Conservation (phyloP, 2,113 vertebrate genomes). For the Corapipo altera region DNA sequence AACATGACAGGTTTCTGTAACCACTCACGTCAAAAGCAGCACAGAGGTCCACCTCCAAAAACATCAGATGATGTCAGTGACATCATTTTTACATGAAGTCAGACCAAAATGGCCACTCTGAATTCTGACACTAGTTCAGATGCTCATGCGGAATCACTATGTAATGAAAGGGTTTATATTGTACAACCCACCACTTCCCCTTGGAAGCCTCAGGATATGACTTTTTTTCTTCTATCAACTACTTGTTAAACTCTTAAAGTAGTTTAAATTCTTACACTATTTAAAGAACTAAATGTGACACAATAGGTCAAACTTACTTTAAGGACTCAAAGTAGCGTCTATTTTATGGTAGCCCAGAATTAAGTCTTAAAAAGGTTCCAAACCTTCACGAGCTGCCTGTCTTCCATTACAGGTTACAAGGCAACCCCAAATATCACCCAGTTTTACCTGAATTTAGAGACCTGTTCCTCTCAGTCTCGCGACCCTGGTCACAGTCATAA, state of each 20-base stretch:
- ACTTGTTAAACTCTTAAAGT: not conserved
- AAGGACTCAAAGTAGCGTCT: not conserved
- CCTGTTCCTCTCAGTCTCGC: not conserved
- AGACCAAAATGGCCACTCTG: not conserved
- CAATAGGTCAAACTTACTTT: not conserved
- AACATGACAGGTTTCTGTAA: fast-evolving
- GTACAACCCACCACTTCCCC: not conserved
- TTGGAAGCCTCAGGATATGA: not conserved
- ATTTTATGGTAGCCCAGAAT: not conserved
- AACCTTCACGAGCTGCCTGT: not conserved
- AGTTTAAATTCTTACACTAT: not conserved
- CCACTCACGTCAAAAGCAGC: not conserved
- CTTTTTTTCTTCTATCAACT: not conserved
- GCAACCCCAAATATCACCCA: not conserved
- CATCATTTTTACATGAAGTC: not conserved
- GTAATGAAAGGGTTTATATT: not conserved
- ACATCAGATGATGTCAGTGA: not conserved
- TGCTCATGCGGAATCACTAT: not conserved
- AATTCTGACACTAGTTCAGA: not conserved
- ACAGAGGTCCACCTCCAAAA: not conserved
- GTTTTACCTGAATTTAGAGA: not conserved
- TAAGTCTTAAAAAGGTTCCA: not conserved
- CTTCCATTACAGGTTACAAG: not conserved
- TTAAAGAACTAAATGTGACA: not conserved
- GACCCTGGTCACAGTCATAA: not conserved